These are phyloP conservation scores for Umimayanthus chanpuru DNA, from an alignment of 92 coral and sea anemone genomes.

Conservation along the genomic window DNA sequence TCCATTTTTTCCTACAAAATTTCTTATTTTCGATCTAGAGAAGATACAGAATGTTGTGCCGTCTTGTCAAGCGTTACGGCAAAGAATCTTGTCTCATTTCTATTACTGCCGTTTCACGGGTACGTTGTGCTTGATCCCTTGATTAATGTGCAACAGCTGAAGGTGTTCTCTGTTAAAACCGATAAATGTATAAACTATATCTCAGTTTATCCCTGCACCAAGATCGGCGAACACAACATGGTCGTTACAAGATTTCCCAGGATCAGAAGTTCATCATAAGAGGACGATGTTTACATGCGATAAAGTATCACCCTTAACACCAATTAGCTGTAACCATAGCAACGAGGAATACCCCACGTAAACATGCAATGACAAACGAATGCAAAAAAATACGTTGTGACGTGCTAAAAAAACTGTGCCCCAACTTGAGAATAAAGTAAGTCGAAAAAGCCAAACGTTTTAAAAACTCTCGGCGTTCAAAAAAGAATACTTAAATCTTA, in stretches of 20 bases:
- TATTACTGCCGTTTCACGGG: no score
- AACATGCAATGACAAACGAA: constrained; percentile 43
- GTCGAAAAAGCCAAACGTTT: neutral
- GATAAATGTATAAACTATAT: neutral
- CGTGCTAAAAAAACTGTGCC: constrained; percentile 11
- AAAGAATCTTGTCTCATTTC: no score
- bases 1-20: no score
- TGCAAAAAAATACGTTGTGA: constrained; percentile 28
- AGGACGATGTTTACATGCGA: neutral
- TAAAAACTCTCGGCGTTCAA: neutral
- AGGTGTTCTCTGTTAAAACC: neutral
- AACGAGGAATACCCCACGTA: constrained; percentile 25
- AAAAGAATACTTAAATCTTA: constrained; percentile 15
- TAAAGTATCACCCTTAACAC: constrained; percentile 10
- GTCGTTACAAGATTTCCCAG: neutral
- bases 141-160: neutral
- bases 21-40: no score
- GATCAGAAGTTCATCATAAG: neutral
- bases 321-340: constrained; percentile 10
- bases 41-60: no score
- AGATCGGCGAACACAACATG: neutral
- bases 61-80: no score
- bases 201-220: neutral
- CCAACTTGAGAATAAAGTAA: constrained; percentile 4
- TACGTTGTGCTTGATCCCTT: no score